phyloP scores from a whole-genome alignment of 1,140 invertebrate genomes.

The Parasteatoda tepidariorum region DNA sequence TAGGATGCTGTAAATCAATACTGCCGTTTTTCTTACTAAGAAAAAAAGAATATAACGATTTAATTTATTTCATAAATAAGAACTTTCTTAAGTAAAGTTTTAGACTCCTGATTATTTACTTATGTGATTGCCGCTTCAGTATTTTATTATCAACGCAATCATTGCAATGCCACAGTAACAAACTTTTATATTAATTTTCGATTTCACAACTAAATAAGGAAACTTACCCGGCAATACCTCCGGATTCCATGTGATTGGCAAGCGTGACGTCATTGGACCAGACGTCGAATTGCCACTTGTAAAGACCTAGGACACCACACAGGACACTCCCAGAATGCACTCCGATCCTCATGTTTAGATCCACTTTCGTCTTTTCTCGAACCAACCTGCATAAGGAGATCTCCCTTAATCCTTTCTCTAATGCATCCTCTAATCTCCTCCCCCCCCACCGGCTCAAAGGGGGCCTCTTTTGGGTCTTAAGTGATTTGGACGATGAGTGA shows the following conservation, averaged over 20 bases:
- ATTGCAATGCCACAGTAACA: too few relatives aligned
- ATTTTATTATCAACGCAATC: too few relatives aligned
- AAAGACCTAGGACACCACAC: conserved; percentile 75
- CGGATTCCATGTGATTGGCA: conserved; percentile 97
- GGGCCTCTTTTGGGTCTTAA: not conserved
- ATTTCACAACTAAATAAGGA: too few relatives aligned
- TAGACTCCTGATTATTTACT: too few relatives aligned
- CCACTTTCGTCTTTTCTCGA: conserved; percentile 71
- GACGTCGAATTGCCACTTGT: conserved; percentile 97
- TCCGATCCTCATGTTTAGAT: conserved; percentile 95
- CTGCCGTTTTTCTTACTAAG: too few relatives aligned
- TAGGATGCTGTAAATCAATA: too few relatives aligned
- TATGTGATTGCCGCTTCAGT: too few relatives aligned
- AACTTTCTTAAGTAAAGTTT: too few relatives aligned
- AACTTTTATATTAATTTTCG: too few relatives aligned
- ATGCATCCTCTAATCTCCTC: not conserved
- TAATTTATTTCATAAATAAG: too few relatives aligned
- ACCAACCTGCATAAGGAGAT: conserved; percentile 54
- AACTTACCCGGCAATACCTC: conserved; percentile 88
- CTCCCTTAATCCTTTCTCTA: not conserved
- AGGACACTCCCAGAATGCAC: conserved; percentile 75
- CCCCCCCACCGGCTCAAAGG: too few relatives aligned
- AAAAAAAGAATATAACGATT: too few relatives aligned
- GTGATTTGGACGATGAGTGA: not conserved
- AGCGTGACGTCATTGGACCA: conserved; percentile 98